Conservation (phyloP, 64 coral and sea anemone species). For the Pocillopora verrucosa region DNA sequence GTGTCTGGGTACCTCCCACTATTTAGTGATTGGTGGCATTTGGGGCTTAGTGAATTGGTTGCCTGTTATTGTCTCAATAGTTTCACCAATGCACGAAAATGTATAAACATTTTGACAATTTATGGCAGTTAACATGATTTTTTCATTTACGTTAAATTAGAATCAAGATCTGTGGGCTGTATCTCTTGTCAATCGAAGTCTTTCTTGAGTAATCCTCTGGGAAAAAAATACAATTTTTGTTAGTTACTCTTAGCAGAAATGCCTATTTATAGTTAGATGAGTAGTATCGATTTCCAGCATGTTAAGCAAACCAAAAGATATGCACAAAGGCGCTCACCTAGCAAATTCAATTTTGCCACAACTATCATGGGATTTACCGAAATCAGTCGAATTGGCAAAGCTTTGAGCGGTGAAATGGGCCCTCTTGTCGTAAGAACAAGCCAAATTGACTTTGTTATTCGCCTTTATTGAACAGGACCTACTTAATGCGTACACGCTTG, state of each 20-base stretch:
- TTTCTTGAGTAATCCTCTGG: background rate
- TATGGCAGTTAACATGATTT: background rate
- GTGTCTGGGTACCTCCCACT: background rate
- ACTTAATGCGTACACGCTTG: too few species aligned
- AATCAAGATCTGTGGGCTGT: background rate
- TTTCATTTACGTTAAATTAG: background rate
- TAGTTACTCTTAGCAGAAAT: background rate
- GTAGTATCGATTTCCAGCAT: too few species aligned
- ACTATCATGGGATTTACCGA: too few species aligned
- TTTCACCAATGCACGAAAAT: background rate
- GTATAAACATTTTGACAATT: background rate
- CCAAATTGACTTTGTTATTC: too few species aligned
- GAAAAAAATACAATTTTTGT: background rate
- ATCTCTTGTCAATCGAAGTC: background rate
- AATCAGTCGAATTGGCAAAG: too few species aligned
- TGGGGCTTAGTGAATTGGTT: background rate
- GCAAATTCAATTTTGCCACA: too few species aligned
- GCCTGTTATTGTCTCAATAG: background rate
- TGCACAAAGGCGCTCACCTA: too few species aligned
- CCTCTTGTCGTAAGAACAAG: too few species aligned
- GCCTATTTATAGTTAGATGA: background rate
- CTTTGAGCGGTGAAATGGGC: too few species aligned
- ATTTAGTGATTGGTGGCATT: too few species aligned
- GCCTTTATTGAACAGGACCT: too few species aligned
- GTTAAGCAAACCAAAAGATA: too few species aligned